A percentile compares a stretch with the other conserved stretches of the same genome.
These are phyloP conservation scores for Aphelinus certus DNA, from an alignment of 1,140 invertebrate species.

Conservation along the genomic window DNA sequence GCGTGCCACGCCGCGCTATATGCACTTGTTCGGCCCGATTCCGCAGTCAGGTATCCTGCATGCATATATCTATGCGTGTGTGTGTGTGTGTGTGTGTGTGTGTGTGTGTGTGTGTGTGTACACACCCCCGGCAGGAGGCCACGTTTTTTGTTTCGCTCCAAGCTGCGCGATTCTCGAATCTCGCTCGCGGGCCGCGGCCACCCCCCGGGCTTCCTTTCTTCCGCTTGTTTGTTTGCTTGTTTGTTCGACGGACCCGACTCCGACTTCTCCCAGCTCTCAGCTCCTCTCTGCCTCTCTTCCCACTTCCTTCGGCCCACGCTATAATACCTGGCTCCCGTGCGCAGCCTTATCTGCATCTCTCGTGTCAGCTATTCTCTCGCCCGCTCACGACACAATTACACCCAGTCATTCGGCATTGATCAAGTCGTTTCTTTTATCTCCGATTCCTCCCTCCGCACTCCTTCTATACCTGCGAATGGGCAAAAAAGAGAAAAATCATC, in stretches of 20 bases:
- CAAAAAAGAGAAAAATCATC: no score
- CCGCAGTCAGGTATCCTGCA: not conserved
- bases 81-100: no score
- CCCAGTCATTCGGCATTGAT: no score
- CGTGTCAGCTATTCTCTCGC: not conserved
- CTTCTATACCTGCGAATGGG: no score
- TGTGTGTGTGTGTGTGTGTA: not conserved
- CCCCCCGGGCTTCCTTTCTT: not conserved
- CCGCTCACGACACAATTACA: not conserved
- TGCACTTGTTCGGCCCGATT: conserved; percentile 53
- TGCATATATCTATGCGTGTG: no score
- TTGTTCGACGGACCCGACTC: conserved; percentile 50
- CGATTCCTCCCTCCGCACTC: no score
- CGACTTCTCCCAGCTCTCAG: conserved; percentile 1
- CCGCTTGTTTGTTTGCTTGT: conserved; percentile 13
- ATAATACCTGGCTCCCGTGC: no score
- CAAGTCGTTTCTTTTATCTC: no score
- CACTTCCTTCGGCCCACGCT: not conserved
- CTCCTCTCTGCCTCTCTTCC: not conserved
- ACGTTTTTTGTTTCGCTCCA: conserved; percentile 28
- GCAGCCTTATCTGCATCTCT: conserved; percentile 17
- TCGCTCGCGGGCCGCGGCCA: conserved; percentile 46
- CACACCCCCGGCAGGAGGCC: conserved; percentile 29
- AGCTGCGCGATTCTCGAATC: conserved; percentile 45
- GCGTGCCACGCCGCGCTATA: not conserved